phyloP scores from a whole-genome alignment of 2,797 vertebrate species.

The Pseudochaenichthys georgianus region DNA sequence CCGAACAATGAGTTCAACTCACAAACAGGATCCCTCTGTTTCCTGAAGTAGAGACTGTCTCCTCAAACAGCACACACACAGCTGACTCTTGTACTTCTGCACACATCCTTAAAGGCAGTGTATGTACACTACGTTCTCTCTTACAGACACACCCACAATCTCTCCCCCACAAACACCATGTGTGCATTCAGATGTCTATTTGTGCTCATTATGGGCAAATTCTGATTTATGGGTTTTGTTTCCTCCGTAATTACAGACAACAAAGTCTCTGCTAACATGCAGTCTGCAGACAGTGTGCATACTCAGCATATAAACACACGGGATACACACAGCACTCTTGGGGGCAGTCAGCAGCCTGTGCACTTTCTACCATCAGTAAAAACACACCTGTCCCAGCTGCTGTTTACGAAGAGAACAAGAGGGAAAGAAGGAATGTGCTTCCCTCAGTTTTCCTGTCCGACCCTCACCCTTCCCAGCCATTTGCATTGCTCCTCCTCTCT shows the following conservation, averaged over 20 bases:
- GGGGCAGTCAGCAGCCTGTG: slow-evolving; percentile 70
- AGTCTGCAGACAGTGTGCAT: slow-evolving; percentile 50
- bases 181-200: slow-evolving; percentile 59
- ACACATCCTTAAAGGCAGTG: slow-evolving; percentile 48
- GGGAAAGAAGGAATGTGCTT: slow-evolving; percentile 73
- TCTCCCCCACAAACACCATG: slow-evolving; percentile 32
- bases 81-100: slow-evolving; percentile 44
- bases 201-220: slow-evolving; percentile 51
- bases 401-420: slow-evolving; percentile 79
- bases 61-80: slow-evolving; percentile 53
- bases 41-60: slow-evolving; percentile 81
- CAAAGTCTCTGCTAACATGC: slow-evolving; percentile 57
- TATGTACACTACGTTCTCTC: slow-evolving; percentile 30
- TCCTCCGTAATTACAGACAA: slow-evolving; percentile 64
- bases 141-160: slow-evolving; percentile 26
- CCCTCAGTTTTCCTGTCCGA: slow-evolving; percentile 65
- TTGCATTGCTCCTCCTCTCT: slow-evolving; percentile 24
- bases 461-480: slow-evolving; percentile 46
- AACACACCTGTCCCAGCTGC: slow-evolving; percentile 88
- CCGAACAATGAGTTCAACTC: slow-evolving; percentile 82
- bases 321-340: slow-evolving; percentile 45
- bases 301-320: slow-evolving; percentile 71
- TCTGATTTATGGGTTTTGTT: slow-evolving; percentile 55
- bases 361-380: slow-evolving; percentile 78
- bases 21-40: slow-evolving; percentile 89